Conservation (phyloP, 2,797 vertebrate species). For the Ctenopoma multispine region DNA sequence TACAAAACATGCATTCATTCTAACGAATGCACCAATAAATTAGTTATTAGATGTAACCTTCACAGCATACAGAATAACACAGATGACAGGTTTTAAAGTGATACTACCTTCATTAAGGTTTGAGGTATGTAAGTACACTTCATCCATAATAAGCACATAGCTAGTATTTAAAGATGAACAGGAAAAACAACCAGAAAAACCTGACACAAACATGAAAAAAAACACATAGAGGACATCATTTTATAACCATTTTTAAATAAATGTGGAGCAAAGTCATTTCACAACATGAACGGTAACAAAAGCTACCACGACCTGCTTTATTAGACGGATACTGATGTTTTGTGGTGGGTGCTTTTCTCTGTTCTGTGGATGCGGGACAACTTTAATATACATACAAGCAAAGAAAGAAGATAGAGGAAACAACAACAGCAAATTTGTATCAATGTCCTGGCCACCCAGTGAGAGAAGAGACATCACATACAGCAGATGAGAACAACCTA, state of each 20-base stretch:
- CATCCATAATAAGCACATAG: slow-evolving; percentile 13
- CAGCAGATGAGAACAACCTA: too few species aligned
- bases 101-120: slow-evolving; percentile 23
- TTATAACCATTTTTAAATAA: slow-evolving; percentile 29
- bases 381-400: not conserved
- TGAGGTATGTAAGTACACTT: slow-evolving; percentile 35
- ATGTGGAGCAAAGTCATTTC: slow-evolving; percentile 27
- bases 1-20: not conserved
- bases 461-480: too few species aligned
- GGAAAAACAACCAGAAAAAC: slow-evolving; percentile 7
- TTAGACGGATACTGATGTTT: slow-evolving; percentile 21
- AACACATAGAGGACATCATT: slow-evolving; percentile 13
- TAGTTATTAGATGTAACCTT: not conserved
- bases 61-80: not conserved
- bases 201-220: slow-evolving; percentile 2
- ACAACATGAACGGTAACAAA: slow-evolving; percentile 1
- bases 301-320: not conserved
- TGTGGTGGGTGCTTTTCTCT: not conserved
- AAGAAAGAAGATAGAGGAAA: too few species aligned
- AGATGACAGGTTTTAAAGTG: slow-evolving; percentile 40
- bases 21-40: not conserved
- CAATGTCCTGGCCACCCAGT: too few species aligned
- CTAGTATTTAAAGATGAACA: slow-evolving; percentile 34
- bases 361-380: slow-evolving; percentile 3
- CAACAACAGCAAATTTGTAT: too few species aligned